Base-by-base conservation (phyloP, 2,888 invertebrate genomes). In the Eupithecia exiguata region DNA sequence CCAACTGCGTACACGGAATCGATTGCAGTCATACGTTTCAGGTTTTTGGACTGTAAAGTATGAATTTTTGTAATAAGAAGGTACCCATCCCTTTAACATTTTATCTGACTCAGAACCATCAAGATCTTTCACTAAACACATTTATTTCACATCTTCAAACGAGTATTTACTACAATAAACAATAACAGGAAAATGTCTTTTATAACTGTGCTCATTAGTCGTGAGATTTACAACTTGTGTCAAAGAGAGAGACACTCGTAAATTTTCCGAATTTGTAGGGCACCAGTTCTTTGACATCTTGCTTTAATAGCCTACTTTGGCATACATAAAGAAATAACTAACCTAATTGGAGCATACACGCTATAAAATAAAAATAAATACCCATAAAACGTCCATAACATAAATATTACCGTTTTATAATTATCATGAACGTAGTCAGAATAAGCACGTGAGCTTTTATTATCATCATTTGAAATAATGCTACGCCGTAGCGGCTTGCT, bases 401-500 rank as follows among this genome's bases (percentile, higher is more conserved):
- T 58, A 58, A 66, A 58, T 58, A 58, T 58, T 25, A 58, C 58
- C 25, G 25, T 5, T 25, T 58, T 25, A 21, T 58, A 58, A 58
- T 58, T 58, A 58, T 25, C 25, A 58, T 25, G 25, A 58, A 12
- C 25, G 21, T 25, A 58, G 10, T 58, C 58, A 25, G 58, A 58
- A 21, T 53, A 12, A 53, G 35, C 43, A 61, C n/a, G 61, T 40
- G 40, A 25, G 62, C n/a, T 61, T 58, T 67, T 49, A 61, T 68
- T 62, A 38, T 69, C 14, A 65, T 53, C 53, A 16, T 18, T 49
- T 69, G 69, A 65, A 74, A 65, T 43, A n/a, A 67, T 68, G 63
- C 40, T 49, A 53, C 68, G 70, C 12, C 62, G 72, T 72, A 68
- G 70, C 53, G 65, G 40, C 38, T 25, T 49, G 68, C 63, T 71